A percentile compares a stretch with the other conserved stretches of the same genome.
Conservation (phyloP, 1,140 invertebrate genomes). For the Muscidifurax raptorellus region DNA sequence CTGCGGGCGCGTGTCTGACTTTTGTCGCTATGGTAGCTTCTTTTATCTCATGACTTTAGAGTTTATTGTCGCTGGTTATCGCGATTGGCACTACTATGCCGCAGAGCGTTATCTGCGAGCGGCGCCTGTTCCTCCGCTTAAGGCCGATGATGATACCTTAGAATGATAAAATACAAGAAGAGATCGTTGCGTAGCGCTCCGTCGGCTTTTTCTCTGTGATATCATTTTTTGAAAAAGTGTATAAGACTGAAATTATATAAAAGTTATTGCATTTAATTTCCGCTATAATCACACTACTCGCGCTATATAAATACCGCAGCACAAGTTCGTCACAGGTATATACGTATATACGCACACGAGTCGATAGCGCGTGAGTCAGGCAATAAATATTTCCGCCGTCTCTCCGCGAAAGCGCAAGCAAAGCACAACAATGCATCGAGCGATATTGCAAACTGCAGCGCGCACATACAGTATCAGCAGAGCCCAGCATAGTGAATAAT, state of each 20-base stretch:
- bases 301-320: no score
- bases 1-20: background rate
- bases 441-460: background rate
- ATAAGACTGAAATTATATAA: no score
- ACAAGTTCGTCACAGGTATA: no score
- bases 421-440: no score
- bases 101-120: constrained; percentile 20
- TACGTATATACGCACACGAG: no score
- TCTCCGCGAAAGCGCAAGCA: background rate
- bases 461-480: background rate
- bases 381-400: no score
- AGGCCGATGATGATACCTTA: background rate
- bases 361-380: no score
- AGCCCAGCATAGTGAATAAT: background rate
- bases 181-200: no score
- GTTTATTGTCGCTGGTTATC: background rate
- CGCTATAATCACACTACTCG: no score
- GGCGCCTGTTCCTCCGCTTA: background rate
- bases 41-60: background rate
- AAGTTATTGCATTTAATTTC: no score
- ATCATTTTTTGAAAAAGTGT: no score
- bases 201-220: background rate
- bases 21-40: background rate
- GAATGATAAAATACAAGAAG: background rate
- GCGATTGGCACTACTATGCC: background rate